Conservation (phyloP, 2,797 vertebrate species). For the Molossus molossus region DNA sequence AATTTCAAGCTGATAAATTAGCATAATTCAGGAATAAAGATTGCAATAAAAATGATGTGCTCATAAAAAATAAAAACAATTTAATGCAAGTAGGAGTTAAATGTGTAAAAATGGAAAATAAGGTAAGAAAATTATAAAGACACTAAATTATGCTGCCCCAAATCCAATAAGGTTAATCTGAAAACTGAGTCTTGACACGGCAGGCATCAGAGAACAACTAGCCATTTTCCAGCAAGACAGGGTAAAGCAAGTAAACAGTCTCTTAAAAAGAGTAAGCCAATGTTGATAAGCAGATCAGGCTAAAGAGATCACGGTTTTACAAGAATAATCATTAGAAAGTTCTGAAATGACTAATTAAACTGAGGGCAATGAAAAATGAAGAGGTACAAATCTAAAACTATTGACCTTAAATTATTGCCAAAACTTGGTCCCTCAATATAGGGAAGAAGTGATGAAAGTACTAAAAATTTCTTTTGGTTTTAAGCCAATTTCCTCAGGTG, state of each 20-base stretch:
- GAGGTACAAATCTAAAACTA: constrained; percentile 2
- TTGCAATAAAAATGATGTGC: background rate
- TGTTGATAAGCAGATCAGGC: background rate
- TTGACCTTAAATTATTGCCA: background rate
- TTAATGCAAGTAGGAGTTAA: background rate
- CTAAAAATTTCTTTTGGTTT: background rate
- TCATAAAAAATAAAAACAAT: background rate
- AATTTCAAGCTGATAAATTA: background rate
- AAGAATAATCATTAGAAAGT: background rate
- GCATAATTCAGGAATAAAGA: background rate
- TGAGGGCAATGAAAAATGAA: background rate
- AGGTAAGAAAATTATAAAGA: background rate
- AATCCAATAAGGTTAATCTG: background rate
- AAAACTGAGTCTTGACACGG: background rate
- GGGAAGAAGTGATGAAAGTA: background rate
- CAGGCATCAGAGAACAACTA: background rate
- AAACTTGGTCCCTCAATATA: background rate
- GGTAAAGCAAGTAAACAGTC: background rate
- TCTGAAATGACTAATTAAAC: background rate
- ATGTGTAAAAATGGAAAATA: constrained; percentile 8
- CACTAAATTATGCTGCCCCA: background rate
- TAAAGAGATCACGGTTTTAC: background rate
- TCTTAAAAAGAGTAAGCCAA: constrained; percentile 16
- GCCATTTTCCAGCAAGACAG: background rate
- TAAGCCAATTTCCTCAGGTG: background rate